Evolutionary conservation across 2,113 vertebrate species (phyloP), one percentile per base, ranked within the genome.

Genomic region (Aegotheles bennettii): DNA sequence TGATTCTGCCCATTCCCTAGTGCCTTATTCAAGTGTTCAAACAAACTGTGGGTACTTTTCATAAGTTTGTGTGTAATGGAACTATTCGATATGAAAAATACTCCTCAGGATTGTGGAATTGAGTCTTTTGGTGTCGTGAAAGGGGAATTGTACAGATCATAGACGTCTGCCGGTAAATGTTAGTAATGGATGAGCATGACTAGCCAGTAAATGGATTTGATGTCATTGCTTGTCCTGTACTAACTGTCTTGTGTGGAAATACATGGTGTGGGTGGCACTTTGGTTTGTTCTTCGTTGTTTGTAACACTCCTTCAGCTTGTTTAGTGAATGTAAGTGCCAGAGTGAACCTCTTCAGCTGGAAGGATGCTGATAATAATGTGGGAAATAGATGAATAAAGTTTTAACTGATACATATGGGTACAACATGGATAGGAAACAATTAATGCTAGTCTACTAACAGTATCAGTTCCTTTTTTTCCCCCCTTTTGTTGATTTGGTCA

Each of bases 391-490:
- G 11, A 71, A 19, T 88, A 42, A 70, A 50, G 63, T 25, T 77
- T 80, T 70, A 51, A 48, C 60, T 56, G 18, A n/a, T 69, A 19
- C 0, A 0, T 81, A 11, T 15, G 38, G 18, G 20, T 70, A 17
- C 35, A 54, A 21, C 8, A 10, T 50, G 33, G 23, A 31, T 67
- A 90, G 26, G 45, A 86, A 21, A n/a, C 11, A 29, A 28, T 73
- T 74, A 77, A 51, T 64, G n/a, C 36, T 53, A 38, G 29, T 53
- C 13, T 63, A 35, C 15, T 68, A 63, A 47, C 3, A 35, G 6
- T 4, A 63, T 45, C 2, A 38, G 13, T 82, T 70, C 5, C 42
- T 48, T 18, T 1, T 1, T 0, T 0, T 1, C 0, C 3, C 5
- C 6, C 5, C 4, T 45, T 36, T 10, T 61, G 28, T 81, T 67